Evolutionary conservation across 2,888 invertebrate genomes (phyloP), one percentile per base, ranked within the genome.

Genomic region (Trissolcus japonicus): DNA sequence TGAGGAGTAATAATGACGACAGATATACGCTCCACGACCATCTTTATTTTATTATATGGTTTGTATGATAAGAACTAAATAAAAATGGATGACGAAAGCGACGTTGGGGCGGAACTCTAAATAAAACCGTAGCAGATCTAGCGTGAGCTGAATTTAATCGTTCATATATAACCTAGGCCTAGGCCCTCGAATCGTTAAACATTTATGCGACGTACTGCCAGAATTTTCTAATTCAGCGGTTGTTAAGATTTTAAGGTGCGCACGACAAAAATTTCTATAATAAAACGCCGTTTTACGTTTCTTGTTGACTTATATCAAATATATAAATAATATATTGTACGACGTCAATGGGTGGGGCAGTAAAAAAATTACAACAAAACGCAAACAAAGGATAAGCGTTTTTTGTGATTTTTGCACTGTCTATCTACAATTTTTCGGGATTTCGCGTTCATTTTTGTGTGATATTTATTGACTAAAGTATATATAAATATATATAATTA

Each of bases 171-270:
- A 35, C 11, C 35, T 35, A 35, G 35, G 35, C 35, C 35, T 35
- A 35, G 16, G 35, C 59, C 25, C 21, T 54, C 54, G 16, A 17
- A 59, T 72, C 41, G 60, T 60, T 55, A 41, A 65, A 54, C n/a
- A 71, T 55, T 51, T 63, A 72, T 73, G 66, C 40, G 14, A 60
- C n/a, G 57, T 67, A 75, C 67, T 75, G 74, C 74, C 68, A 67
- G 57, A 59, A 59, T 68, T 68, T 62, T 75, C 53, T 59, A 68
- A 63, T 62, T 75, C 68, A 73, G 66, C 74, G 68, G 59, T 29
- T 75, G 55, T 55, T 62, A 61, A 50, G 48, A 43, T 60, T 46
- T 6, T n/a, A 55, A 65, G 25, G 50, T 66, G 46, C 51, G 61
- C 50, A 65, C 46, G 54, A 48, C 16, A 66, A 40, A 66, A 40